phyloP scores from a whole-genome alignment of 2,113 vertebrate genomes.

The Rhea pennata region DNA sequence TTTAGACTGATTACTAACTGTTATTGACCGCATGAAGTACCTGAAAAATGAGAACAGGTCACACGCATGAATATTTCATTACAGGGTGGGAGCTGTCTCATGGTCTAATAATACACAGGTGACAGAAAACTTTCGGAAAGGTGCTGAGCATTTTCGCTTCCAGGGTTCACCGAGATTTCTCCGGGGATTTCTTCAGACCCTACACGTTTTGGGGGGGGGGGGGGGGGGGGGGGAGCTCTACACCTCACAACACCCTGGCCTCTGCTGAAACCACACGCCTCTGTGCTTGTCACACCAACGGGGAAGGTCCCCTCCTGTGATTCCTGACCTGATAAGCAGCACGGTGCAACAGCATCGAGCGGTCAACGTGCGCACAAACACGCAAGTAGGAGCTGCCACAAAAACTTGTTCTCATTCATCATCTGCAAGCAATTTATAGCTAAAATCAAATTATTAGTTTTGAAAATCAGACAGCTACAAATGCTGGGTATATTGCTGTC shows the following conservation, averaged over 20 bases:
- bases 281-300: not conserved
- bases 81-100: not conserved
- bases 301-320: not conserved
- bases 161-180: not conserved
- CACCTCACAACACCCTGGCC: not conserved
- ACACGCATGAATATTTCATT: not conserved
- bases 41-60: not conserved
- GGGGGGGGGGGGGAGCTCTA: no score
- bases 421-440: not conserved
- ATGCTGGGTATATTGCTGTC: not conserved
- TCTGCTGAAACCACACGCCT: not conserved
- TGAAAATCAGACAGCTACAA: not conserved
- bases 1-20: not conserved
- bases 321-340: no score
- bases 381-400: not conserved
- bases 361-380: accelerated
- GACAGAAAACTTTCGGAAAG: not conserved
- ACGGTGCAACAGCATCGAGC: not conserved
- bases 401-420: not conserved
- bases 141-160: not conserved
- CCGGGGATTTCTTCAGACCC: not conserved
- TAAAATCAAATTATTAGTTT: not conserved
- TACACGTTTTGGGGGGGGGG: not conserved
- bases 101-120: not conserved
- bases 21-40: not conserved